Percentiles rank a stretch among this genome's conserved stretches.
phyloP scores from a whole-genome alignment of 2,113 vertebrate genomes.

The Colistium nudipinnis region DNA sequence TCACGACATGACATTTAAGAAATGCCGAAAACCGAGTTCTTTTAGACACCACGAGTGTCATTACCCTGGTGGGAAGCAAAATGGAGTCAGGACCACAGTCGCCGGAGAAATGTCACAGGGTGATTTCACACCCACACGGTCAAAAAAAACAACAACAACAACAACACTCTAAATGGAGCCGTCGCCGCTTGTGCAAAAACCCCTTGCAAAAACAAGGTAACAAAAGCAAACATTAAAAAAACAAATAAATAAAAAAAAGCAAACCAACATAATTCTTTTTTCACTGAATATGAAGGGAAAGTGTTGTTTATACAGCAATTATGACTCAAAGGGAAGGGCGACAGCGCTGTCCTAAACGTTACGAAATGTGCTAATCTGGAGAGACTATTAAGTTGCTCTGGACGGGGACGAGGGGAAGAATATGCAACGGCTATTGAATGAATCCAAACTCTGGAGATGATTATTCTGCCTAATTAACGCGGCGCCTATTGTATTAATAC shows the following conservation, averaged over 20 bases:
- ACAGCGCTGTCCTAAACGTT: background rate
- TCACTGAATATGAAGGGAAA: background rate
- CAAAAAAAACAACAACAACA: too few species aligned
- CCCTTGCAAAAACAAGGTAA: slow-evolving; percentile 46
- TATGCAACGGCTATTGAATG: background rate
- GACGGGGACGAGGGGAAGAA: slow-evolving; percentile 6
- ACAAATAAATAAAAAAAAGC: slow-evolving; percentile 8
- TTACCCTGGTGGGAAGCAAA: slow-evolving; percentile 66
- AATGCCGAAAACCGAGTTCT: slow-evolving; percentile 55
- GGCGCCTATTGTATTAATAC: slow-evolving; percentile 2
- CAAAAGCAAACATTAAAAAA: slow-evolving; percentile 28
- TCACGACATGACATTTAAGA: slow-evolving; percentile 67
- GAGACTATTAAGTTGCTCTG: background rate
- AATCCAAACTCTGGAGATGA: slow-evolving; percentile 18
- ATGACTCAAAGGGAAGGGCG: background rate
- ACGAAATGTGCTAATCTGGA: slow-evolving; percentile 27
- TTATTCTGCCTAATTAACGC: slow-evolving; percentile 7
- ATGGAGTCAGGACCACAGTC: slow-evolving; percentile 68
- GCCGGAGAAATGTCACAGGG: slow-evolving; percentile 71
- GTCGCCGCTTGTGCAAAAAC: slow-evolving; percentile 37
- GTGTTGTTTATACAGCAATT: background rate
- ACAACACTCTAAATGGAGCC: slow-evolving; percentile 47
- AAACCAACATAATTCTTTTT: background rate
- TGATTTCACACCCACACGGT: slow-evolving; percentile 64
- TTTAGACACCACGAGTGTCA: slow-evolving; percentile 67